These are phyloP conservation scores for Zenarchopterus dispar DNA, from an alignment of 2,797 vertebrate genomes.

Conservation along the genomic window DNA sequence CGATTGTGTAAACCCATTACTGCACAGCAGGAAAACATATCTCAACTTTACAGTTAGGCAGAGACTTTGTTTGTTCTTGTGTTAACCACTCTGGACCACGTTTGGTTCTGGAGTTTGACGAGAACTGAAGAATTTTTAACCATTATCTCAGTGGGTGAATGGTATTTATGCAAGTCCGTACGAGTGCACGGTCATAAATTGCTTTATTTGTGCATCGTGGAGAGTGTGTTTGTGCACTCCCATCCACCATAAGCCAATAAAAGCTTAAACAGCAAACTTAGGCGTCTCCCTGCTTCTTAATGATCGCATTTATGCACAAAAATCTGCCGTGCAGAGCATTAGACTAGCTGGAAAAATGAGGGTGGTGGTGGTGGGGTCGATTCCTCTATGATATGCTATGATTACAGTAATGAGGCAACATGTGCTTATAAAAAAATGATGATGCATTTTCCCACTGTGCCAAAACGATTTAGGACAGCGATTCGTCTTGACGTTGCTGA, in stretches of 20 bases:
- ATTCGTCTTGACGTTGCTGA: conserved; percentile 60
- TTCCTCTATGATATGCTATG: conserved; percentile 47
- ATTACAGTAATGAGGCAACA: conserved; percentile 41
- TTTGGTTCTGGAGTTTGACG: conserved; percentile 2
- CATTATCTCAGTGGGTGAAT: neutral
- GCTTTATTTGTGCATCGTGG: conserved; percentile 37
- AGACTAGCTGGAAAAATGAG: conserved; percentile 22
- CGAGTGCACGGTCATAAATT: conserved; percentile 30
- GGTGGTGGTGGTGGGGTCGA: conserved; percentile 22
- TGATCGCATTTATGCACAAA: conserved; percentile 50
- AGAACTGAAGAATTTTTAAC: conserved; percentile 1
- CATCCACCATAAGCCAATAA: conserved; percentile 47
- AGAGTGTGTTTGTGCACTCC: conserved; percentile 26
- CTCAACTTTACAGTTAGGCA: conserved; percentile 35
- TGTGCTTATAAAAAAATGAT: conserved; percentile 47
- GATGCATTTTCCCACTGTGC: conserved; percentile 68
- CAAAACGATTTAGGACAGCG: conserved; percentile 50
- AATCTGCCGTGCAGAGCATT: conserved; percentile 22
- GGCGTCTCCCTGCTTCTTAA: conserved; percentile 55
- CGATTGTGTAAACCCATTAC: conserved; percentile 65
- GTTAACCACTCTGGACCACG: neutral
- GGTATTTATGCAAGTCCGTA: conserved; percentile 14
- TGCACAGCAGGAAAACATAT: conserved; percentile 71
- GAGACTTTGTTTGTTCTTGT: conserved; percentile 28
- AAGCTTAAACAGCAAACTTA: conserved; percentile 55